Evolutionary conservation across 2,888 invertebrate genomes (phyloP).

Genomic region (Elysia crispata): DNA sequence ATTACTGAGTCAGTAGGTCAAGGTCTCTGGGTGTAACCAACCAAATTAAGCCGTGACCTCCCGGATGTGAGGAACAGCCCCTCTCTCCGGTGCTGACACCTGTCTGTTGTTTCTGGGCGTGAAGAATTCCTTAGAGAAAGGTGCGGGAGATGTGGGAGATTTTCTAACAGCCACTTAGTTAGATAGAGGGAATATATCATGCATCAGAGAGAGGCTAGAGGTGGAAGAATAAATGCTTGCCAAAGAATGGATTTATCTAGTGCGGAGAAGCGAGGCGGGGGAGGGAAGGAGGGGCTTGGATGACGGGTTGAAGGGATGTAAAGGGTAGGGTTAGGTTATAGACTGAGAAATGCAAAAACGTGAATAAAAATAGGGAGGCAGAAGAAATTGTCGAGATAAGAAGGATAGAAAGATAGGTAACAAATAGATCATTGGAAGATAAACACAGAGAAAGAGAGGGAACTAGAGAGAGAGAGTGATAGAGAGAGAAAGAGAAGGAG

Average conservation of each 20-base stretch:
- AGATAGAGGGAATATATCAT: no score
- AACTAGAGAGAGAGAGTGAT: constrained; percentile 16
- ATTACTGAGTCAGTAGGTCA: background rate
- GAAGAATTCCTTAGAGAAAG: no score
- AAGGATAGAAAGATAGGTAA: background rate
- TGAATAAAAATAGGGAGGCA: constrained; percentile 27
- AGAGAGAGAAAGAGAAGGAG: constrained; percentile 19
- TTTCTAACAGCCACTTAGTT: background rate
- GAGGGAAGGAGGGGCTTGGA: constrained; percentile 7
- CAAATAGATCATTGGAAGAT: no score
- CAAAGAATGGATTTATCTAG: background rate
- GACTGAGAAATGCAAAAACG: constrained; percentile 18
- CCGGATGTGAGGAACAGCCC: no score
- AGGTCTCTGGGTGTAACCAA: no score
- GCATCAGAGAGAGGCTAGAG: no score
- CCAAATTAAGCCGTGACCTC: no score
- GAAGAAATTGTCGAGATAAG: no score
- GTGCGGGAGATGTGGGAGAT: no score
- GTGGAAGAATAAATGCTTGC: background rate
- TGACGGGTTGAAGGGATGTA: constrained; percentile 20
- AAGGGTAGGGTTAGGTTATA: background rate
- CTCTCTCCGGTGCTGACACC: no score
- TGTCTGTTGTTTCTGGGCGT: no score
- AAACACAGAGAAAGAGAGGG: constrained; percentile 22
- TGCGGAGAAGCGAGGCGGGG: background rate